Base-by-base conservation (phyloP, 2,888 invertebrate species). In the Alitta virens region DNA sequence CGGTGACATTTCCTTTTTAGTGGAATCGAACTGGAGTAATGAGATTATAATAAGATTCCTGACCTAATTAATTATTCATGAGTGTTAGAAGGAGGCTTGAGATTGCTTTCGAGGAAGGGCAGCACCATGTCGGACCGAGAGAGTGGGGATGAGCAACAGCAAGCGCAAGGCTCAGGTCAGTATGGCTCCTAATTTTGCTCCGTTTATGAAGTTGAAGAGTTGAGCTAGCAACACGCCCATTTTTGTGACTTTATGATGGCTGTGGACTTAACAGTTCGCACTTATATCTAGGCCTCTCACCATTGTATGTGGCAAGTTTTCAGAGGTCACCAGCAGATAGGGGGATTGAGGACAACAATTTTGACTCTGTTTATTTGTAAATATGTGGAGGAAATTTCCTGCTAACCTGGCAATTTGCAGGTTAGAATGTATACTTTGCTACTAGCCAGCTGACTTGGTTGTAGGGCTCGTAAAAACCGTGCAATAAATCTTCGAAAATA, bases 91-190 rank as follows among this genome's bases (percentile, higher is more conserved):
- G 61, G 61, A 61, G 61, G 61, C 61, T 61, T 51, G 61, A 61
- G 61, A 61, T 61, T 61, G 61, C 61, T 61, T 61, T 61, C 61
- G 61, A 61, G 61, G 61, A 61, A 61, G 61, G 61, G 61, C 61
- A 61, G 61, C 46, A 56, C 61, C 55, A 55, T 56, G 56, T 61
- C 60, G 60, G 61, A 61, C 46, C 55, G 61, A 24, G 61, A 61
- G 61, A 61, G 61, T 61, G 61, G 61, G 50, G 61, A 61, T 56
- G 61, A 61, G 51, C 61, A 56, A 56, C 61, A 61, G 61, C 56
- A 55, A 50, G 56, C 61, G 38, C 61, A 61, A 56, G 55, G 61
- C 27, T 55, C 49, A 56, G 61, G 55, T 55, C 49, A 61, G 49
- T 61, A 56, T 61, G 16, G 43, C 49, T 50, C 50, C 12, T 56